These are phyloP conservation scores for Poliocrania exsul DNA, from an alignment of 2,797 vertebrate genomes.

Conservation along the genomic window DNA sequence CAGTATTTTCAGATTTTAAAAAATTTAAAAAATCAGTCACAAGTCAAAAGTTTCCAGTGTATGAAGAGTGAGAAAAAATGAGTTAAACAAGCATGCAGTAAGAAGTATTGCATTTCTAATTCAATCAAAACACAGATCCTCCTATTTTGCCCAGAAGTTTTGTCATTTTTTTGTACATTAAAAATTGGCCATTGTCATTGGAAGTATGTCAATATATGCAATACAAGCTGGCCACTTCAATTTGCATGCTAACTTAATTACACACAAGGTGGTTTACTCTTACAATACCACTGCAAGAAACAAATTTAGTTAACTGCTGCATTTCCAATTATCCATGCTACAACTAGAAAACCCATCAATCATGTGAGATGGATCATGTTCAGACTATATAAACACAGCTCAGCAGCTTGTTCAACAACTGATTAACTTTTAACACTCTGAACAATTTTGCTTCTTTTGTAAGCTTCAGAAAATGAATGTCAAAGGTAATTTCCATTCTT, in stretches of 20 bases:
- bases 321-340: not conserved
- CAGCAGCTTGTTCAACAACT: not conserved
- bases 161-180: not conserved
- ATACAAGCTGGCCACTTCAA: not conserved
- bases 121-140: not conserved
- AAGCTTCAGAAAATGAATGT: not conserved
- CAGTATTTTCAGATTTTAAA: not conserved
- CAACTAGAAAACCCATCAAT: not conserved
- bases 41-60: not conserved
- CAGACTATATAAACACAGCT: not conserved
- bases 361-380: rapidly evolving
- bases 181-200: not conserved
- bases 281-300: not conserved
- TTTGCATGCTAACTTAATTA: not conserved
- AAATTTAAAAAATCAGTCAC: not conserved
- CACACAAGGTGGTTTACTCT: not conserved
- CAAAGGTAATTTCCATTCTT: not conserved
- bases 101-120: not conserved
- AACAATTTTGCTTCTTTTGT: not conserved
- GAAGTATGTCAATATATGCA: not conserved
- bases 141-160: not conserved
- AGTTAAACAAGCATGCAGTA: not conserved
- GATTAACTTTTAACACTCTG: not conserved
- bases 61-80: not conserved
- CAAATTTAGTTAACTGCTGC: not conserved